These are phyloP conservation scores for Dione vanillae DNA, from an alignment of 2,888 invertebrate genomes.

Conservation along the genomic window DNA sequence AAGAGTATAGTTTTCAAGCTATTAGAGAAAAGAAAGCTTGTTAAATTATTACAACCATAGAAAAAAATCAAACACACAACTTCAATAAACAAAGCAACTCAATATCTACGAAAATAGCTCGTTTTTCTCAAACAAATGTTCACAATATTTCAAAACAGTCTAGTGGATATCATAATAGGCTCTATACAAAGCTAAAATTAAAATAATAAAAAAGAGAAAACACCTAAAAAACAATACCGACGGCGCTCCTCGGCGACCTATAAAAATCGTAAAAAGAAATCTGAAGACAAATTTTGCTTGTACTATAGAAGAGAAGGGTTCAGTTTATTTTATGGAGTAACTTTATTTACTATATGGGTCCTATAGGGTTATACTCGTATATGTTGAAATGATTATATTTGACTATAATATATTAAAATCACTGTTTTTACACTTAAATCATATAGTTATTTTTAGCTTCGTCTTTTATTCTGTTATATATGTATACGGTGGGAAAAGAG, in stretches of 20 bases:
- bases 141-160: conserved; percentile 14
- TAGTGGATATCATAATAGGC: conserved; percentile 47
- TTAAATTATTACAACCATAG: too few species aligned
- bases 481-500: too few species aligned
- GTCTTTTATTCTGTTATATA: too few species aligned
- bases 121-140: conserved; percentile 1
- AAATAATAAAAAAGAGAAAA: conserved; percentile 46
- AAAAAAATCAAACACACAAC: too few species aligned
- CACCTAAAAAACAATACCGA: conserved; percentile 44
- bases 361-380: too few species aligned
- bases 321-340: conserved; percentile 3
- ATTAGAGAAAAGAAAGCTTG: too few species aligned
- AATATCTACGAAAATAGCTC: background rate
- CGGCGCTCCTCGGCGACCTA: conserved; percentile 45
- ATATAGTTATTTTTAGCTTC: too few species aligned
- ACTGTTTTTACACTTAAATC: too few species aligned
- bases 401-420: too few species aligned
- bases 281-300: conserved; percentile 15
- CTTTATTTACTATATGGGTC: background rate
- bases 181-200: conserved; percentile 46
- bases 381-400: too few species aligned
- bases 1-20: too few species aligned
- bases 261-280: conserved; percentile 41
- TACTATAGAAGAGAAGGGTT: conserved; percentile 17
- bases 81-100: too few species aligned